Evolutionary conservation across 2,113 vertebrate genomes (phyloP).

Genomic region (Cynopterus brachyotis): DNA sequence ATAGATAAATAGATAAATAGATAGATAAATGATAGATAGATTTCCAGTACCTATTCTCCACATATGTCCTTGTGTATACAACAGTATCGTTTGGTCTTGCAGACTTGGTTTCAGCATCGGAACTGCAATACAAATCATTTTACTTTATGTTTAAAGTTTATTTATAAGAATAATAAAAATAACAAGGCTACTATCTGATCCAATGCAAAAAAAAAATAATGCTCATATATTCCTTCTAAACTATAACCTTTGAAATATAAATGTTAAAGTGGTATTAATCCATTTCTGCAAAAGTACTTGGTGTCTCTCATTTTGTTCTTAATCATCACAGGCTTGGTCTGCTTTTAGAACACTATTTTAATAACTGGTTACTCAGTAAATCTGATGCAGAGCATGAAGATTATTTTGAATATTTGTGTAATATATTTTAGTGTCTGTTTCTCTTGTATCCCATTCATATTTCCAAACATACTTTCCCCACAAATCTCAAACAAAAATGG

Average conservation of each 20-base stretch:
- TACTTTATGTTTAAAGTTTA: conserved; percentile 38
- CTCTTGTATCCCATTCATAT: background rate
- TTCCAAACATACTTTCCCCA: background rate
- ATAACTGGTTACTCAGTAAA: background rate
- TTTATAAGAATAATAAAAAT: background rate
- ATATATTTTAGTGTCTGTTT: background rate
- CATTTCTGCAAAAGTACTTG: background rate
- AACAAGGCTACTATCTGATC: background rate
- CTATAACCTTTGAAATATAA: conserved; percentile 33
- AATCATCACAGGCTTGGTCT: background rate
- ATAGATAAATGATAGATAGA: background rate
- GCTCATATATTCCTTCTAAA: background rate
- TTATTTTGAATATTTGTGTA: background rate
- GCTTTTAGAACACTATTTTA: background rate
- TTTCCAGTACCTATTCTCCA: conserved; percentile 77
- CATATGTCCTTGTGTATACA: conserved; percentile 76
- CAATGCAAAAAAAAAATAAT: conserved; percentile 56
- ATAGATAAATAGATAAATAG: no score
- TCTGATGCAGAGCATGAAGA: background rate
- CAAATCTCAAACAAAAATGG: background rate
- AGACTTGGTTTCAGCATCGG: conserved; percentile 70
- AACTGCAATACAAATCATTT: conserved; percentile 74
- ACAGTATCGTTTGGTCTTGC: conserved; percentile 69
- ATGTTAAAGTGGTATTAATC: background rate
- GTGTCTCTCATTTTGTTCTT: background rate